Base-by-base conservation (phyloP, 1,140 invertebrate species). In the Plutomurus gul region DNA sequence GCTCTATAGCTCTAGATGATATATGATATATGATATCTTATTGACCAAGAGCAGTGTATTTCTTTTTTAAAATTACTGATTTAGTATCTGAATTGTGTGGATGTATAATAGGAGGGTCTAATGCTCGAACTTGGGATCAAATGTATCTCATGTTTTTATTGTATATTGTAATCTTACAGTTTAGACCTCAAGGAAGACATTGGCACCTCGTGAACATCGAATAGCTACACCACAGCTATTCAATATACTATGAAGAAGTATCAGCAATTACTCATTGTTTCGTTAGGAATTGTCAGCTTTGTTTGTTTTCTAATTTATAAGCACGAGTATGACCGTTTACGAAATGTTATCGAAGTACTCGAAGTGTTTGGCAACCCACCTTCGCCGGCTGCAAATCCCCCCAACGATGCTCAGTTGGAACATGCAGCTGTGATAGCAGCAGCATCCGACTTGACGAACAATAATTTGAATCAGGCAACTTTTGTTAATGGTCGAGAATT, bases 301-400 rank as follows among this genome's bases (percentile, higher is more conserved):
- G 85, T 91, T n/a, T 89, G 91, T 20, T 87, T 94, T 78, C 85
- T 94, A 4, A 89, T 93, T 81, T 94, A 94, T 84, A 88, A 92
- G 49, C 92, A 93, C 84, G 92, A 94, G 84, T 93, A 94, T 78
- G 91, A 93, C 84, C 89, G 90, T 40, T 86, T 94, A 11, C 88
- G 91, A 70, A 93, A 92, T 85, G 92, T 93, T 3, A 85, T 94
- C 10, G 91, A 93, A 88, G 92, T 93, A 6, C 88, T 93, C 20
- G 92, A 93, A 85, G 92, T 92, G 80, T 94, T 93, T 84, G 92
- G 92, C 30, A 71, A 18, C 13, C 81, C 81, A 10, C 80, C 76
- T 33, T 37, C 79, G 6, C 18, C 36, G 0, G 37, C 25, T 43
- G 60, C 60, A 18, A 70, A 70, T 70, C 27, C 47, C 56, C 30